A percentile compares a stretch with the other conserved stretches of the same genome.
These are phyloP conservation scores for Perdita meconis DNA, from an alignment of 2,888 invertebrate genomes.

Conservation along the genomic window DNA sequence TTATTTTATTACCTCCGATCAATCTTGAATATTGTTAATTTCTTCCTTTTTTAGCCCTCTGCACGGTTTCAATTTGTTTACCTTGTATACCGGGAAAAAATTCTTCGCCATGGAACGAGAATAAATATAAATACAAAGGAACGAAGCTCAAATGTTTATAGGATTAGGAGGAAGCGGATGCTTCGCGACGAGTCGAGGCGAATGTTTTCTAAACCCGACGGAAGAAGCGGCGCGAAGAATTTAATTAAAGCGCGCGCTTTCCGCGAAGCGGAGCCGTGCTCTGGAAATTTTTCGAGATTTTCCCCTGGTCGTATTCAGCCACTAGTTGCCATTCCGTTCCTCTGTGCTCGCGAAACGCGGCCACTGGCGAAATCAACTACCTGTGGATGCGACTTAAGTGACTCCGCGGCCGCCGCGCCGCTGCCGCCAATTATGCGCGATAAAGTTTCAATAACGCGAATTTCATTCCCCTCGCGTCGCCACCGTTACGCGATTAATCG, in stretches of 20 bases:
- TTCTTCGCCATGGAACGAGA: too few relatives aligned
- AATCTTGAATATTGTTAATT: too few relatives aligned
- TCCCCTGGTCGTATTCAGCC: slow-evolving; percentile 52
- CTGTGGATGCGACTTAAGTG: slow-evolving; percentile 78
- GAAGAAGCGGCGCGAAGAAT: slow-evolving; percentile 51
- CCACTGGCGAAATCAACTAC: slow-evolving; percentile 79
- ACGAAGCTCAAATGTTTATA: slow-evolving; percentile 4
- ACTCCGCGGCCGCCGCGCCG: slow-evolving; percentile 43
- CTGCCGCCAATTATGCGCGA: slow-evolving; percentile 57
- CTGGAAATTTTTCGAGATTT: slow-evolving; percentile 56
- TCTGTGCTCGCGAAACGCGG: slow-evolving; percentile 69
- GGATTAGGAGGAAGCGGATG: neutral
- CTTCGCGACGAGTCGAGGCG: neutral
- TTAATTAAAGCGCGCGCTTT: slow-evolving; percentile 51
- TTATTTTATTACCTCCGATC: neutral
- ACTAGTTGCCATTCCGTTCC: slow-evolving; percentile 72
- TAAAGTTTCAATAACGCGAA: slow-evolving; percentile 57
- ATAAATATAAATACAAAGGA: slow-evolving; percentile 2
- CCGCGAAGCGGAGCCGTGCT: neutral
- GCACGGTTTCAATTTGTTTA: too few relatives aligned
- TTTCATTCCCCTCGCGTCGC: slow-evolving; percentile 53
- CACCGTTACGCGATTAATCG: slow-evolving; percentile 42
- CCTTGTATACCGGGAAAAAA: too few relatives aligned
- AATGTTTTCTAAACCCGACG: slow-evolving; percentile 46
- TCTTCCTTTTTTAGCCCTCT: too few relatives aligned